Conservation (phyloP, 2,888 invertebrate genomes). For the Mechanitis messenoides region DNA sequence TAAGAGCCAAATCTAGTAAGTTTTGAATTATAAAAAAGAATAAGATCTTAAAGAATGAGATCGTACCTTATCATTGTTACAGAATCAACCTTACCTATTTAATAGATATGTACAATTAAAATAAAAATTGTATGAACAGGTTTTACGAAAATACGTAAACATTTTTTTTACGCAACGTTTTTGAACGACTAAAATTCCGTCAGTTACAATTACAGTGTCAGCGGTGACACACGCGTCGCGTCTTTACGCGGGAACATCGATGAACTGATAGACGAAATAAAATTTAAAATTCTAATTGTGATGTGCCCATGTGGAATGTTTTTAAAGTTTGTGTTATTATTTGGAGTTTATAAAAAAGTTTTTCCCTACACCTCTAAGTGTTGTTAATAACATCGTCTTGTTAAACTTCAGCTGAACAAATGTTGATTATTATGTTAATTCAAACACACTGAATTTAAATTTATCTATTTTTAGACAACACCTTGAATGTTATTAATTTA, state of each 20-base stretch:
- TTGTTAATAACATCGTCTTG: not conserved
- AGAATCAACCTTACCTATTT: not conserved
- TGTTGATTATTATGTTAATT: constrained; percentile 4
- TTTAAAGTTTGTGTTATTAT: not conserved
- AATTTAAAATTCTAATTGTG: too few relatives aligned
- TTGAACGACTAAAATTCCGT: constrained; percentile 25
- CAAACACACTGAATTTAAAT: constrained; percentile 1
- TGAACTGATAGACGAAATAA: too few relatives aligned
- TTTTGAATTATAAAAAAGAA: too few relatives aligned
- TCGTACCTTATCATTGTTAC: too few relatives aligned
- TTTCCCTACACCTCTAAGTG: not conserved
- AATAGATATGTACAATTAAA: not conserved
- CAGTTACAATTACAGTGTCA: constrained; percentile 43
- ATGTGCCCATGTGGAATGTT: not conserved
- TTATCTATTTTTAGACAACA: not conserved
- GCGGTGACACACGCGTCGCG: constrained; percentile 44
- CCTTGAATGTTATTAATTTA: constrained; percentile 2
- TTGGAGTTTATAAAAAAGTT: not conserved
- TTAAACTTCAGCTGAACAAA: constrained; percentile 2
- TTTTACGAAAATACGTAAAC: constrained; percentile 1
- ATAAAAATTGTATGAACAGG: not conserved
- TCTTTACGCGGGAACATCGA: constrained; percentile 52
- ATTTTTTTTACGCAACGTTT: constrained; percentile 5
- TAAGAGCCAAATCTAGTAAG: too few relatives aligned
- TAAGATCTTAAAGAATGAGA: too few relatives aligned